Conservation (phyloP, 2,797 vertebrate species). For the Hippoglossus hippoglossus region DNA sequence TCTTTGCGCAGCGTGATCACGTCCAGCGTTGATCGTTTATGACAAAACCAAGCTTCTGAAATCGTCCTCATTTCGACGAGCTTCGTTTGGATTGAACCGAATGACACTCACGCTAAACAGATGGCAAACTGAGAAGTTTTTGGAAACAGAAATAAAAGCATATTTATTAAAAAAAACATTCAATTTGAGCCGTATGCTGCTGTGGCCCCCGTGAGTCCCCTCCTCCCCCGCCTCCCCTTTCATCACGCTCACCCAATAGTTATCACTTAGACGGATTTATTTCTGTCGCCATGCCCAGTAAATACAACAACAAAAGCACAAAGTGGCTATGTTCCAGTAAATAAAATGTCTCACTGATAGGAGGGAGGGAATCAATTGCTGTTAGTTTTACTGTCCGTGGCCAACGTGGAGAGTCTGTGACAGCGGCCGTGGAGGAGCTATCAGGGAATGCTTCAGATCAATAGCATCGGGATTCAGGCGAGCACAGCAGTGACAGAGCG, state of each 20-base stretch:
- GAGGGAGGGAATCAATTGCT: constrained; percentile 60
- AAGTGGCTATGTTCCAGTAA: constrained; percentile 67
- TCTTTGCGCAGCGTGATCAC: constrained; percentile 18
- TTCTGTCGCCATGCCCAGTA: constrained; percentile 51
- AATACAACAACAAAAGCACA: constrained; percentile 58
- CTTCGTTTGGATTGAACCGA: constrained; percentile 27
- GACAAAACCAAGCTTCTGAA: constrained; percentile 25
- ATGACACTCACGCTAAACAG: constrained; percentile 26
- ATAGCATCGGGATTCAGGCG: constrained; percentile 63
- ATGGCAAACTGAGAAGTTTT: constrained; percentile 25
- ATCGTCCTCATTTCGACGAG: constrained; percentile 5
- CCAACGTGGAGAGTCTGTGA: constrained; percentile 60
- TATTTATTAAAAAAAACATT: constrained; percentile 22
- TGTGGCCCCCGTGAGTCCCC: constrained; percentile 21
- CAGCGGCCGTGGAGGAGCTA: constrained; percentile 59
- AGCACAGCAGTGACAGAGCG: constrained; percentile 39
- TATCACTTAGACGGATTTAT: constrained; percentile 50
- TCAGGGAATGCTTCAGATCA: constrained; percentile 67
- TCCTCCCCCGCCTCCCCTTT: constrained; percentile 8
- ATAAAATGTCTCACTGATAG: constrained; percentile 61
- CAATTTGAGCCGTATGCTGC: constrained; percentile 11
- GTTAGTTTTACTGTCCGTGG: constrained; percentile 52
- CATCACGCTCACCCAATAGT: constrained; percentile 38
- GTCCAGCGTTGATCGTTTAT: constrained; percentile 21
- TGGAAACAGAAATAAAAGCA: constrained; percentile 33